Evolutionary conservation across 2,888 invertebrate species (phyloP), one percentile per base, ranked within the genome.

Genomic region (Heliconius charithonia): DNA sequence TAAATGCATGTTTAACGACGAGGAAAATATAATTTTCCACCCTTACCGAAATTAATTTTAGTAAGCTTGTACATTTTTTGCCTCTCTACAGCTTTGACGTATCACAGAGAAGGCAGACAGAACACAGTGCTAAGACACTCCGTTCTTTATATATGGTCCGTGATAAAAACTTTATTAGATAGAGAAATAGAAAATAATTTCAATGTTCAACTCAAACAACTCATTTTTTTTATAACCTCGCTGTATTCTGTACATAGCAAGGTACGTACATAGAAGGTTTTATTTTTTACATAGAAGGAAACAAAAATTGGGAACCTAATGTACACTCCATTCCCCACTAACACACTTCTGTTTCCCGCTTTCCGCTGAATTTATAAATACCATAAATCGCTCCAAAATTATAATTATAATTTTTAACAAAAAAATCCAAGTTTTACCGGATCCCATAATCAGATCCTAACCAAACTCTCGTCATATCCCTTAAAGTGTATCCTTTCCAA

Each of bases 1-100:
- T 67, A 37, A 67, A 67, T 45, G 69, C 69, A 25, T 45, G 69
- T 69, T 25, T 41, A 69, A 41, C 25, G 67, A 41, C n/a, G 41
- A n/a, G 41, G 41, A 41, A 67, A 67, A 67, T 67, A 67, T 67
- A 67, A 25, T 37, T 67, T 67, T 67, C 7, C 67, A 41, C 7
- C 37, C 13, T 25, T 13, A 6, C 16, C 25, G 25, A 69, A 25
- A 69, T 67, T 41, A 69, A 25, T 69, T 25, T 69, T 41, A 41
- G 25, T 25, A 41, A 2, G 41, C 6, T n/a, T 37, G 12, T 67
- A 16, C 7, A n/a, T 67, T 67, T 9, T 27, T 9, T 29, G 16
- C 2, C 1, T 9, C 19, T 9, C 4, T 22, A 22, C 3, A 56
- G n/a, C n/a, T 56, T n/a, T 1, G 3, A 32, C 9, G 6, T 32